Evolutionary conservation across 2,888 invertebrate species (phyloP).

Genomic region (Euzophera pinguis): DNA sequence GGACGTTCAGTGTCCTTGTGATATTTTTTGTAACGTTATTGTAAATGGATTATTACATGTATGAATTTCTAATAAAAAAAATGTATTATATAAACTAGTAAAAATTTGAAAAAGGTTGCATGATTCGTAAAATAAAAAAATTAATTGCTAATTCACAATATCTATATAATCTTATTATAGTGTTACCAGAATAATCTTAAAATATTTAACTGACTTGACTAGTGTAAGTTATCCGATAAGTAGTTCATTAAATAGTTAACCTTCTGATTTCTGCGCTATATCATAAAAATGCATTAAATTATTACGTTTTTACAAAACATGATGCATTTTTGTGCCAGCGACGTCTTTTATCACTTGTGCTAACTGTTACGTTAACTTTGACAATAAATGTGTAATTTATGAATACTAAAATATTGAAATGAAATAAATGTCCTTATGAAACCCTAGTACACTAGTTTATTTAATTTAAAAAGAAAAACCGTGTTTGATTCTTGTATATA

Average conservation of each 20-base stretch:
- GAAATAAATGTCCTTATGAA: slow-evolving; percentile 62
- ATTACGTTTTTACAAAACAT: background rate
- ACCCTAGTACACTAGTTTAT: slow-evolving; percentile 18
- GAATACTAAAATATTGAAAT: slow-evolving; percentile 49
- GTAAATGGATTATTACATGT: slow-evolving; percentile 14
- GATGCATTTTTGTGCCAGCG: slow-evolving; percentile 8
- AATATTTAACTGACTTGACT: slow-evolving; percentile 37
- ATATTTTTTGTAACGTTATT: slow-evolving; percentile 24
- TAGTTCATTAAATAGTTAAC: slow-evolving; percentile 29
- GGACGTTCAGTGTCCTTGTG: slow-evolving; percentile 18
- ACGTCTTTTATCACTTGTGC: slow-evolving; percentile 51
- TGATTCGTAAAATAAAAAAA: slow-evolving; percentile 9
- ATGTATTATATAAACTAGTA: too few relatives aligned
- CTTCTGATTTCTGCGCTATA: slow-evolving; percentile 29
- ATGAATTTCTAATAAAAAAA: background rate
- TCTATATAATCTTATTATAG: slow-evolving; percentile 13
- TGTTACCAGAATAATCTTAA: slow-evolving; percentile 20
- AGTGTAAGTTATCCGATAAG: slow-evolving; percentile 32
- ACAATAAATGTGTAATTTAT: slow-evolving; percentile 77
- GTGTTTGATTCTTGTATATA: background rate
- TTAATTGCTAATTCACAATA: slow-evolving; percentile 16
- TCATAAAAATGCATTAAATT: slow-evolving; percentile 5
- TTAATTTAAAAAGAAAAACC: background rate
- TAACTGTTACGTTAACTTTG: slow-evolving; percentile 76
- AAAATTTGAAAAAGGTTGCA: slow-evolving; percentile 11